Conservation (phyloP, 2,797 vertebrate species). For the Naso thynnoides region DNA sequence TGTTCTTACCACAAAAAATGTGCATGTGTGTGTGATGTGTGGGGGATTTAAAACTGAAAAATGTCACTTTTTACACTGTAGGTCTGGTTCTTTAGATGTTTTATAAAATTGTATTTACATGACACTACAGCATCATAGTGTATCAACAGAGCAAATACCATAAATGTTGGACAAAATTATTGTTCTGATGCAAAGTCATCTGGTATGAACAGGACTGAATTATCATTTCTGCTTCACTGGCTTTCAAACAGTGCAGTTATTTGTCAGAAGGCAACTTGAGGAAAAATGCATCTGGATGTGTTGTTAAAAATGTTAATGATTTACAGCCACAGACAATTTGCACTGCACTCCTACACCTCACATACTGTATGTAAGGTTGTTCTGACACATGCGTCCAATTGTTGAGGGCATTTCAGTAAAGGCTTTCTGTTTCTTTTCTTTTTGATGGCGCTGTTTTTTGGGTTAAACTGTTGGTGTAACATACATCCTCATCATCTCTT, state of each 20-base stretch:
- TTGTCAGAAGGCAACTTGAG: background rate
- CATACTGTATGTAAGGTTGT: background rate
- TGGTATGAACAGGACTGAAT: background rate
- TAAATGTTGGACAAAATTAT: background rate
- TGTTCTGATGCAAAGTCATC: background rate
- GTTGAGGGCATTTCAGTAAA: background rate
- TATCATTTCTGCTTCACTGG: background rate
- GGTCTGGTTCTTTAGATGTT: background rate
- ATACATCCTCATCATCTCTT: too few relatives aligned
- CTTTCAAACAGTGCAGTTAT: background rate
- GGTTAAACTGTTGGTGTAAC: too few relatives aligned
- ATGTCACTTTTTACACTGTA: background rate
- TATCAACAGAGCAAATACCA: background rate
- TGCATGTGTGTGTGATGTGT: background rate
- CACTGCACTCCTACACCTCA: background rate
- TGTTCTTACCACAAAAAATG: too few relatives aligned
- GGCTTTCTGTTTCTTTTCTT: too few relatives aligned
- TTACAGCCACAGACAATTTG: background rate
- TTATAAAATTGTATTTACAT: background rate
- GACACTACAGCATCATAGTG: too few relatives aligned
- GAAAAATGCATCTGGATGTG: background rate
- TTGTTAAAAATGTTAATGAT: background rate
- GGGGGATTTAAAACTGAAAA: background rate
- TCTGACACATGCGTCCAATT: background rate
- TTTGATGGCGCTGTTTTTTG: too few relatives aligned